Evolutionary conservation across 92 coral and sea anemone genomes (phyloP), one percentile per base, ranked within the genome.

Genomic region (Meandrina meandrites): DNA sequence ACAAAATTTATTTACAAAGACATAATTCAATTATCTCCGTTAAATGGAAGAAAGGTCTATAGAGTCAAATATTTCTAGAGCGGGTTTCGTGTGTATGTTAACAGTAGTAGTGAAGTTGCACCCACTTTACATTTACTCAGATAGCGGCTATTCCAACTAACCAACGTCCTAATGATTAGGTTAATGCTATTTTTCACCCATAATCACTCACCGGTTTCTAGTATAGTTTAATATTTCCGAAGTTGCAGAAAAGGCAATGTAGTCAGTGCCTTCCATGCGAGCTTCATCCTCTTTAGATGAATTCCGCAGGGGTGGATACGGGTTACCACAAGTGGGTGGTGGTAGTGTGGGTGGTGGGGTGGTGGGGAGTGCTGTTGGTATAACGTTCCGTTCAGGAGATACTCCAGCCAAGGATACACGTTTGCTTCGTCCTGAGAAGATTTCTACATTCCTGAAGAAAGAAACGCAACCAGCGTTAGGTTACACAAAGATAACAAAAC

Each of bases 371-470:
- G 89, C 76, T 0, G 99, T 97, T 12, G 99, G 98, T 18, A 81
- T 12, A 15, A 95, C 96, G 5, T 1, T 76, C 42, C 60, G 54
- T n/a, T 87, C 90, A 53, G 97, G 97, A 34, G 96, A 78, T 45
- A 96, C 95, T n/a, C 99, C 99, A 9, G 99, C 97, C 75, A 93
- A 85, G 5, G 99, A 97, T 79, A 97, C 99, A 80, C 82, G 87
- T 30, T 72, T 87, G 58, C 97, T 89, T 45, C 88, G 88, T 35
- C 97, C 98, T 9, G 98, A 95, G 92, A 95, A 95, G 48, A 95
- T 87, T 74, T 90, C 73, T 60, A 62, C 80, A 79, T 32, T 68
- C 35, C 87, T 92, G 34, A 51, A 84, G 74, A 34, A 32, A 42
- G 45, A 81, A 31, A 50, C 27, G 73, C 56, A 64, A 68, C 27